Evolutionary conservation across 2,113 vertebrate genomes (phyloP), one percentile per base, ranked within the genome.

Genomic region (Bubalus kerabau): DNA sequence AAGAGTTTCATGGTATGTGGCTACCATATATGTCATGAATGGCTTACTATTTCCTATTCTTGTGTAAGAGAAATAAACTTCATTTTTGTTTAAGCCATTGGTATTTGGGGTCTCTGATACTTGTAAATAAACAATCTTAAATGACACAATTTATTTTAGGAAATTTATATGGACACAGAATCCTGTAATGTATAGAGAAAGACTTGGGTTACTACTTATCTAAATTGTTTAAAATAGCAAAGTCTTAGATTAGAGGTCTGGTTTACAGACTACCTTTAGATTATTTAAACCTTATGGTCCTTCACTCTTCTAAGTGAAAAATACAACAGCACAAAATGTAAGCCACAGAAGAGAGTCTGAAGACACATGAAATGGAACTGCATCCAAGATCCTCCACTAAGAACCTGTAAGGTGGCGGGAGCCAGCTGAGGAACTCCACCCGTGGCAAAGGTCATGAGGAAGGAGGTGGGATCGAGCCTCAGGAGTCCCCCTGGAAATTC

Each of bases 31-130:
- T 16, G 46, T 86, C 54, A 19, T 5, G 19, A 17, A 26, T 40
- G 15, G 32, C 48, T 88, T 36, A 54, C 46, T 23, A 60, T 26
- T 64, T 83, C 48, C 12, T 28, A 52, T 64, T 87, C 95, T 59
- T 92, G 7, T 12, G 14, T 6, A 67, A 76, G 26, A 88, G 91
- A 96, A 95, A 62, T 12, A 87, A 74, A 82, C 6, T 59, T 87
- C 17, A 36, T 23, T 92, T 96, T 90, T 84, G 60, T 87, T 54
- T 81, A 97, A 92, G 46, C 43, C 78, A 76, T 6, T 48, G 6
- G 19, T 84, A 91, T 83, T 90, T 59, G 32, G 46, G 86, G 74
- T 59, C 92, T 96, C 84, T 86, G 56, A 57, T 96, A 96, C 32
- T 95, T 85, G 52, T 48, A 95, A 91, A 90, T 19, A 84, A 96